A percentile compares a stretch with the other conserved stretches of the same genome.
Conservation (phyloP, 2,797 vertebrate species). For the Etheostoma perlongum region DNA sequence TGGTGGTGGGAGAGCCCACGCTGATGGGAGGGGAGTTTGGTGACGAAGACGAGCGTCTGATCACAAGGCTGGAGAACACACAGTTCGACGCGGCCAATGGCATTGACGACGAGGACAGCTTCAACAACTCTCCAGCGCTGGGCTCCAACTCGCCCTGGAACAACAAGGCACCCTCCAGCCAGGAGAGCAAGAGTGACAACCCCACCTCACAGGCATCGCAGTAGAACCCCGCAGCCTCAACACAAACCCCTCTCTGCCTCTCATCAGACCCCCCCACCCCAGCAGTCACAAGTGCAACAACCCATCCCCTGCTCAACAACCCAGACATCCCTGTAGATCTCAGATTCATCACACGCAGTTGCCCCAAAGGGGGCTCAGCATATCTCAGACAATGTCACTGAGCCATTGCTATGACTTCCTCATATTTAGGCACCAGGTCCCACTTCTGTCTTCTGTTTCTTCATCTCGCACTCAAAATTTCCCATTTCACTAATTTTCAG, state of each 20-base stretch:
- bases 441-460: slow-evolving; percentile 28
- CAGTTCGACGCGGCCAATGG: slow-evolving; percentile 98
- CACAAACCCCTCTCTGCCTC: slow-evolving; percentile 61
- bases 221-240: slow-evolving; percentile 83
- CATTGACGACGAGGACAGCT: slow-evolving; percentile 99
- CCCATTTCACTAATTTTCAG: slow-evolving; percentile 55
- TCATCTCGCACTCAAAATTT: slow-evolving; percentile 50
- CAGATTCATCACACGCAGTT: slow-evolving; percentile 51
- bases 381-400: slow-evolving; percentile 37
- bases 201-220: slow-evolving; percentile 98
- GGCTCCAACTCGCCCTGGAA: slow-evolving; percentile 99
- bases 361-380: slow-evolving; percentile 40
- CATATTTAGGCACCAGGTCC: slow-evolving; percentile 45
- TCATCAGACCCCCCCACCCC: slow-evolving; percentile 54
- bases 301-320: slow-evolving; percentile 43
- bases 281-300: slow-evolving; percentile 61
- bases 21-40: slow-evolving; percentile 99
- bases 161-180: slow-evolving; percentile 98
- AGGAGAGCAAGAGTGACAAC: slow-evolving; percentile 99
- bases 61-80: slow-evolving; percentile 99
- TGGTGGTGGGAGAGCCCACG: slow-evolving; percentile 99
- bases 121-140: slow-evolving; percentile 98
- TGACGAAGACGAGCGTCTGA: slow-evolving; percentile 98
- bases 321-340: slow-evolving; percentile 65
- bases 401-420: slow-evolving; percentile 44